These are phyloP conservation scores for Fistularia commersonii DNA, from an alignment of 2,797 vertebrate genomes.

Conservation along the genomic window DNA sequence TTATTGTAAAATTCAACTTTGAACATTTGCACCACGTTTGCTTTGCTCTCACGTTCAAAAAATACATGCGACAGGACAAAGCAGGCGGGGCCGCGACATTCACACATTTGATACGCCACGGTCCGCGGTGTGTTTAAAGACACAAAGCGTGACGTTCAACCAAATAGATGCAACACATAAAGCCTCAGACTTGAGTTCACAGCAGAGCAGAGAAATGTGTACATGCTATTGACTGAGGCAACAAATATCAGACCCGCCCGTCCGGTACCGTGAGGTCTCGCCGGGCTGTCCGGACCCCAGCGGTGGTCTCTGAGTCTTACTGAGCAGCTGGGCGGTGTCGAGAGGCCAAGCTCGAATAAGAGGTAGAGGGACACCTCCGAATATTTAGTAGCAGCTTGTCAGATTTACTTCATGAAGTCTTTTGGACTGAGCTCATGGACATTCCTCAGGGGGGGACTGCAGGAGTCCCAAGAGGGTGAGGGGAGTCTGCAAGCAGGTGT, in stretches of 20 bases:
- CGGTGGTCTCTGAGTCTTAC: no score
- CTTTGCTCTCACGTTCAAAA: constrained; percentile 34
- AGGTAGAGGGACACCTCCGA: constrained; percentile 50
- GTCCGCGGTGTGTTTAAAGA: constrained; percentile 26
- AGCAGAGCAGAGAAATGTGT: no score
- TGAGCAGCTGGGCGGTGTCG: constrained; percentile 25
- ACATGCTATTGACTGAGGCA: no score
- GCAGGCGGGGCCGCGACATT: constrained; percentile 65
- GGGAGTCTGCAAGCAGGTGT: constrained; percentile 32
- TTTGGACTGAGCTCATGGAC: constrained; percentile 1
- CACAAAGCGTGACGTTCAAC: no score
- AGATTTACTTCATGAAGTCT: constrained; percentile 13
- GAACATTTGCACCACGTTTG: constrained; percentile 43
- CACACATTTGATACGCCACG: constrained; percentile 48
- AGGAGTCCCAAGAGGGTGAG: constrained; percentile 19
- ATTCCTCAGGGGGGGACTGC: constrained; percentile 15
- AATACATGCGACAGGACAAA: constrained; percentile 55
- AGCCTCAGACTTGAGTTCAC: constrained; percentile 11
- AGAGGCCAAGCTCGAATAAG: constrained; percentile 32
- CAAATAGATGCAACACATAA: constrained; percentile 20
- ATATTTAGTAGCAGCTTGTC: constrained; percentile 48
- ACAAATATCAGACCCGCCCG: no score
- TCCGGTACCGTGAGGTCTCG: constrained; percentile 16
- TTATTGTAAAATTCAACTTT: constrained; percentile 51
- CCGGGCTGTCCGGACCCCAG: no score